phyloP scores from a whole-genome alignment of 64 coral and sea anemone genomes.

The Trachythela sp. region DNA sequence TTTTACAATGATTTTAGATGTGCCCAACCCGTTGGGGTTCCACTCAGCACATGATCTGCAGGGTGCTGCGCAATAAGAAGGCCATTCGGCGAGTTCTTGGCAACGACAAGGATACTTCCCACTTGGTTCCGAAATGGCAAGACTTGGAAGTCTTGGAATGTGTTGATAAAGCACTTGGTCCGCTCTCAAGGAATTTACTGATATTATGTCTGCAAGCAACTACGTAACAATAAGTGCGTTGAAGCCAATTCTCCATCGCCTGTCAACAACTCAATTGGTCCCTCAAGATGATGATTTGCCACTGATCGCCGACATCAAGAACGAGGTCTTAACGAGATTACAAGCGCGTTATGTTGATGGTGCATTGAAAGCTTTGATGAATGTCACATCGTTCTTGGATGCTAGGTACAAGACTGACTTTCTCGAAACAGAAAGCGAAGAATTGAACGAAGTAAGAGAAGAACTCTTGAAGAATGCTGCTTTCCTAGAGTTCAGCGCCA shows the following conservation, averaged over 20 bases:
- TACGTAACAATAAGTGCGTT: neutral
- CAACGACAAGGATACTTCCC: neutral
- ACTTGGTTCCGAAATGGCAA: constrained; percentile 11
- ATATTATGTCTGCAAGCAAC: neutral
- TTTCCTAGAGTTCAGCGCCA: neutral
- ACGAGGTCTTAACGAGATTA: neutral
- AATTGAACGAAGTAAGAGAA: neutral
- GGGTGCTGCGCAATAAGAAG: neutral
- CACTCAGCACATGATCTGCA: neutral
- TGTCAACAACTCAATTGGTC: neutral
- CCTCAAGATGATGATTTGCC: neutral
- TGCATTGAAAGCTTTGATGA: neutral
- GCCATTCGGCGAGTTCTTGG: constrained; percentile 8
- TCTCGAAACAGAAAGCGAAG: neutral
- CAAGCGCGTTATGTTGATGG: neutral
- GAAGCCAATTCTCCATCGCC: neutral
- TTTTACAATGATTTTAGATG: too few relatives aligned
- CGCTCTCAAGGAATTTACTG: neutral
- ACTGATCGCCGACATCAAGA: neutral
- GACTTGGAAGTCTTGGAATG: neutral
- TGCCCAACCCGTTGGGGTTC: constrained; percentile 3
- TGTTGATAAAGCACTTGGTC: neutral
- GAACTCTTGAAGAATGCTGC: neutral
- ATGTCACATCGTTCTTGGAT: neutral
- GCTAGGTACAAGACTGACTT: neutral